A percentile compares a stretch with the other conserved stretches of the same genome.
These are phyloP conservation scores for Betta splendens DNA, from an alignment of 2,797 vertebrate genomes.

Conservation along the genomic window DNA sequence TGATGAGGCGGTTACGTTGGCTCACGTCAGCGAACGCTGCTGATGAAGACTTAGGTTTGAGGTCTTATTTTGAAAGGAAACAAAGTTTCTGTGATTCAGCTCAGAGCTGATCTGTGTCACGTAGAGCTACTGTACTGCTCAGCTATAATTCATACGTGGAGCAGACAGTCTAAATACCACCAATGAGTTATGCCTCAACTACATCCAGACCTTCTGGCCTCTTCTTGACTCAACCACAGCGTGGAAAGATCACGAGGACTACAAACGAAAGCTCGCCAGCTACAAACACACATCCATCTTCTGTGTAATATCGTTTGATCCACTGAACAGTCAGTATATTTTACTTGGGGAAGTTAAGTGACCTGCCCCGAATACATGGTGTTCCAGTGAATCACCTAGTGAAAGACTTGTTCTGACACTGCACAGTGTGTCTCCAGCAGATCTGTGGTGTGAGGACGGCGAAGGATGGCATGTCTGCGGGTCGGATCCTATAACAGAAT, in stretches of 20 bases:
- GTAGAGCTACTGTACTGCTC: not conserved
- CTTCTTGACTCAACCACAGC: constrained; percentile 24
- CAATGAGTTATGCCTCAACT: constrained; percentile 21
- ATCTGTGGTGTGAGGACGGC: constrained; percentile 21
- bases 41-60: not conserved
- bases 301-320: constrained; percentile 35
- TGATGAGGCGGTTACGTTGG: constrained; percentile 9
- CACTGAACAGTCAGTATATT: constrained; percentile 30
- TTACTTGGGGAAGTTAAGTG: constrained; percentile 19
- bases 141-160: not conserved
- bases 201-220: constrained; percentile 35
- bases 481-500: constrained; percentile 31
- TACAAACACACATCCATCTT: constrained; percentile 53
- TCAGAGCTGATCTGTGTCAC: constrained; percentile 12
- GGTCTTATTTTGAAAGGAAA: constrained; percentile 2
- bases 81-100: not conserved
- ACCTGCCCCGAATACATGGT: constrained; percentile 2
- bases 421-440: constrained; percentile 3
- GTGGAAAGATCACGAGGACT: constrained; percentile 38
- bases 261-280: constrained; percentile 29
- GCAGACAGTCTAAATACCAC: constrained; percentile 7
- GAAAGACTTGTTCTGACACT: constrained; percentile 12
- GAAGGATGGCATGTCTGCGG: constrained; percentile 37
- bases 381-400: constrained; percentile 27
- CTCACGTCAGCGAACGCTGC: not conserved